These are phyloP conservation scores for Grammomys dolichurus DNA, from an alignment of 2,113 vertebrate species.

Conservation along the genomic window DNA sequence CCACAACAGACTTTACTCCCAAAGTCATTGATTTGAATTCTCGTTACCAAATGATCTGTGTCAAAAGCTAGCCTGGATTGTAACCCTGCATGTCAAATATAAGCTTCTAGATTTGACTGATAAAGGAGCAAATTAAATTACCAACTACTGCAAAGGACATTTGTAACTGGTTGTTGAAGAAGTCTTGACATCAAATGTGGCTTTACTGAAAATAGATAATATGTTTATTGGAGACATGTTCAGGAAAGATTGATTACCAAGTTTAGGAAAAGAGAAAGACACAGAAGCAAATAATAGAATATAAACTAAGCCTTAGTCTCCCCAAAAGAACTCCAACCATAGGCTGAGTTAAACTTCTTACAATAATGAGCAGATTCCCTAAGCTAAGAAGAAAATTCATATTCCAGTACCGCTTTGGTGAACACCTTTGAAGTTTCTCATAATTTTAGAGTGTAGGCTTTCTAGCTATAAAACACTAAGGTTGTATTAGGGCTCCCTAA, in stretches of 20 bases:
- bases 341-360: not conserved
- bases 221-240: conserved; percentile 68
- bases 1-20: not conserved
- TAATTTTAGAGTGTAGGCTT: not conserved
- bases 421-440: not conserved
- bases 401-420: not conserved
- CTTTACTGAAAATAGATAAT: conserved; percentile 72
- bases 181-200: conserved; percentile 62
- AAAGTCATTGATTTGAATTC: not conserved
- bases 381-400: not conserved
- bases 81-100: conserved; percentile 70
- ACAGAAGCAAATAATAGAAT: conserved; percentile 27
- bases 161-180: conserved; percentile 66
- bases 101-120: conserved; percentile 75
- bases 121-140: conserved; percentile 75
- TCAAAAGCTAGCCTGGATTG: not conserved
- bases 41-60: not conserved
- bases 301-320: conserved; percentile 24
- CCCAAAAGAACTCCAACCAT: conserved; percentile 2
- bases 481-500: not conserved
- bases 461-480: not conserved
- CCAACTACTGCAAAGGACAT: conserved; percentile 70
- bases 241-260: conserved; percentile 64
- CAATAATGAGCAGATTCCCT: not conserved
- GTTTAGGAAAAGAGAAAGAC: conserved; percentile 51